phyloP scores from a whole-genome alignment of 2,113 vertebrate genomes.

The Trematomus loennbergii region DNA sequence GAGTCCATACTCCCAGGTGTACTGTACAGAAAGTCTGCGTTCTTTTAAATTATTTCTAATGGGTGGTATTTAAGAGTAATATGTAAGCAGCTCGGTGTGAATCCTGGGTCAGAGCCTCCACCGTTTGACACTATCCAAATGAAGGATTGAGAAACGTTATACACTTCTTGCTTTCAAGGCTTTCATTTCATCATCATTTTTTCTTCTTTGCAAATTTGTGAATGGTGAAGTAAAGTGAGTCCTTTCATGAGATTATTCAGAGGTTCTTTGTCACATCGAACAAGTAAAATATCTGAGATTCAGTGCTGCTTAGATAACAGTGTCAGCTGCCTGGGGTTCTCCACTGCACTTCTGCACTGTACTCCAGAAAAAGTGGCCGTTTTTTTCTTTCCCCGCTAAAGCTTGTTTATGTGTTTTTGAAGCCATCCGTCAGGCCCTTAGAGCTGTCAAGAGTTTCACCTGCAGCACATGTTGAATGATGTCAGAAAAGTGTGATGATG shows the following conservation, averaged over 20 bases:
- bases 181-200: too few relatives aligned
- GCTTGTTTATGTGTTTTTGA: constrained; percentile 24
- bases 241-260: neutral
- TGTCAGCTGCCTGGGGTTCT: constrained; percentile 6
- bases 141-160: constrained; percentile 8
- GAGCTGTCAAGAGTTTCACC: constrained; percentile 42
- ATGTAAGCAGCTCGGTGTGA: neutral
- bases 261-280: constrained; percentile 4
- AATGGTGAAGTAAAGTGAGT: neutral
- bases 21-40: neutral
- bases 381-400: neutral
- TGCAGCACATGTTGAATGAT: constrained; percentile 31
- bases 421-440: constrained; percentile 34
- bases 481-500: constrained; percentile 32
- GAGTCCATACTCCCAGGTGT: neutral
- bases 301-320: constrained; percentile 14
- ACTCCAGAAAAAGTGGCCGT: constrained; percentile 19
- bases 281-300: constrained; percentile 4
- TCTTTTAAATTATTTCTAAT: neutral
- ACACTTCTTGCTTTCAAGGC: constrained; percentile 22
- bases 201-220: too few relatives aligned
- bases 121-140: neutral
- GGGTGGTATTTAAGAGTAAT: neutral
- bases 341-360: constrained; percentile 14
- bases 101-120: neutral